Evolutionary conservation across 1,140 invertebrate species (phyloP).

Genomic region (Apolygus lucorum): DNA sequence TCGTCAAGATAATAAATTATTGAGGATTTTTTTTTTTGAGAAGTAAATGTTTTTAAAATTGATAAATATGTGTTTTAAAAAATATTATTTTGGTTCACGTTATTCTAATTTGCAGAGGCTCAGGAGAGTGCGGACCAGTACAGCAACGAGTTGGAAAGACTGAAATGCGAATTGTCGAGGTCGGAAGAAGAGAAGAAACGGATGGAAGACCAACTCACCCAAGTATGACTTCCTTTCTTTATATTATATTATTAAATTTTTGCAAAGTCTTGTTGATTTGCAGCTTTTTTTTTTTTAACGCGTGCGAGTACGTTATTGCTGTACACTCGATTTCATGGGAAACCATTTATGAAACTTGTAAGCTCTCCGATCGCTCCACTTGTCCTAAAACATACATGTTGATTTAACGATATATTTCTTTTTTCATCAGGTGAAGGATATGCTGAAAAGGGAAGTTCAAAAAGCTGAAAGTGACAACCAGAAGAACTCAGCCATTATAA

Average conservation of each 20-base stretch:
- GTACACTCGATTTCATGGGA: too few relatives aligned
- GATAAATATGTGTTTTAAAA: too few relatives aligned
- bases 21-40: too few relatives aligned
- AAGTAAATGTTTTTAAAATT: too few relatives aligned
- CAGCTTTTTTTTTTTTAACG: too few relatives aligned
- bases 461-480: slow-evolving; percentile 61
- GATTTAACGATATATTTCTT: background rate
- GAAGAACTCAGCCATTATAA: slow-evolving; percentile 65
- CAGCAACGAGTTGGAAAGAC: slow-evolving; percentile 65
- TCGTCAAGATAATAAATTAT: too few relatives aligned
- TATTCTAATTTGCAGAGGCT: slow-evolving; percentile 44
- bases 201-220: slow-evolving; percentile 63
- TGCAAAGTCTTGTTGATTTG: too few relatives aligned
- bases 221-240: slow-evolving; percentile 41
- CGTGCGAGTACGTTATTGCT: too few relatives aligned
- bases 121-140: slow-evolving; percentile 72
- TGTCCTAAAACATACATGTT: background rate
- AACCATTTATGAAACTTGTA: background rate
- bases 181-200: slow-evolving; percentile 76
- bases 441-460: slow-evolving; percentile 70
- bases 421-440: slow-evolving; percentile 71
- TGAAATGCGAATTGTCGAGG: slow-evolving; percentile 61
- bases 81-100: background rate
- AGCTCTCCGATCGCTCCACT: background rate
- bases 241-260: too few relatives aligned